A percentile compares a stretch with the other conserved stretches of the same genome.
phyloP scores from a whole-genome alignment of 2,113 vertebrate species.

The Pandion haliaetus region DNA sequence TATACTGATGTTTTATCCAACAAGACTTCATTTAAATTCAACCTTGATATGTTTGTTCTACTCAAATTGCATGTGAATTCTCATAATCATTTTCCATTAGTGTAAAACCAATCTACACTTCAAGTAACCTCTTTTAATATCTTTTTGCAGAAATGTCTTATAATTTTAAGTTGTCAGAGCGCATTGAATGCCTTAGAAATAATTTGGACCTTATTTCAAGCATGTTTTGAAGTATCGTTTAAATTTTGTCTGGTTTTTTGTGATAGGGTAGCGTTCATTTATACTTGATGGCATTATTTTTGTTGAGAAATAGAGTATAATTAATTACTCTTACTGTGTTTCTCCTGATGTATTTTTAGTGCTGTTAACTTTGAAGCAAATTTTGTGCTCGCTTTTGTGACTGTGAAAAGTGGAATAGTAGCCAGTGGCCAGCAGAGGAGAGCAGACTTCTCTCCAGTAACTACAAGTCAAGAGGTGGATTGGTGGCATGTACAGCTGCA shows the following conservation, averaged over 20 bases:
- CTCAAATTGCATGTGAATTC: not conserved
- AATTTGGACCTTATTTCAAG: not conserved
- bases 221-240: not conserved
- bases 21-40: slow-evolving; percentile 12
- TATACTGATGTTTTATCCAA: not conserved
- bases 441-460: not conserved
- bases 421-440: not conserved
- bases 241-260: not conserved
- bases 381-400: not conserved
- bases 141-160: not conserved
- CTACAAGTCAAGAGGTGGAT: not conserved
- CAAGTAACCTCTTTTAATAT: not conserved
- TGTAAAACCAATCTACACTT: not conserved
- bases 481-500: not conserved
- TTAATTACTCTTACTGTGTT: not conserved
- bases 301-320: not conserved
- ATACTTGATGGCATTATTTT: not conserved
- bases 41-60: not conserved
- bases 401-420: not conserved
- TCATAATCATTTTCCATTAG: not conserved
- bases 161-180: not conserved
- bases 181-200: not conserved
- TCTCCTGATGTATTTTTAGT: not conserved
- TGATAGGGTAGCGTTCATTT: not conserved
- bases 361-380: not conserved